Base-by-base conservation (phyloP, 2,888 invertebrate species). In the Papilio elwesi region DNA sequence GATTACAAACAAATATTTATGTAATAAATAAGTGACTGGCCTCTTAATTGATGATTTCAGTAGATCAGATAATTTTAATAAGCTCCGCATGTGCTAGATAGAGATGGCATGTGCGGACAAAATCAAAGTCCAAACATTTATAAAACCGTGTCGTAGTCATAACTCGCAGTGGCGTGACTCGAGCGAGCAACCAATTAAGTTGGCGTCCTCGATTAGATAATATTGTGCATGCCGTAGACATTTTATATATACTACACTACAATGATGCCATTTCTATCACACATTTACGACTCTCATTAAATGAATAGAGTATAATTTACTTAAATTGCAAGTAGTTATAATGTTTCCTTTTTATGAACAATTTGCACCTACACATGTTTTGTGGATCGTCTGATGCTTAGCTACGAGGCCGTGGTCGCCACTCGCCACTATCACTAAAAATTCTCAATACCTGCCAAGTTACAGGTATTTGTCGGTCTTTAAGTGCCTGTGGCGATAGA, bases 101-200 rank as follows among this genome's bases (percentile, higher is more conserved):
- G 48, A 57, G 51, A 70, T 71, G 51, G 68, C 65, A 70, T 68
- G 63, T 68, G 26, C 4, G 52, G 74, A 77, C 62, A 70, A 76
- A 71, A 68, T 72, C 87, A 88, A 89, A 90, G 88, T 90, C 86
- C 88, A 85, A 76, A 75, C 77, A 80, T 78, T 80, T 80, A 81
- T 79, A 79, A 83, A 84, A 82, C 74, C 81, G 82, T 81, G 76
- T 83, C 82, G 83, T 81, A 86, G 85, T 88, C 89, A 90, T 88
- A 86, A 85, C 80, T 81, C 76, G 74, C 75, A 80, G 89, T 93
- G 92, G 93, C 92, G 92, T 92, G 93, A 92, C 85, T 86, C 80
- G 78, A 84, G 79, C 78, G 81, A 85, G 82, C 91, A 85, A 82
- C 91, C 92, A 92, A 92, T 93, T 87, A 88, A 75, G 79, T 82